Evolutionary conservation across 2,113 vertebrate genomes (phyloP), one percentile per base, ranked within the genome.

Genomic region (Polypterus senegalus): DNA sequence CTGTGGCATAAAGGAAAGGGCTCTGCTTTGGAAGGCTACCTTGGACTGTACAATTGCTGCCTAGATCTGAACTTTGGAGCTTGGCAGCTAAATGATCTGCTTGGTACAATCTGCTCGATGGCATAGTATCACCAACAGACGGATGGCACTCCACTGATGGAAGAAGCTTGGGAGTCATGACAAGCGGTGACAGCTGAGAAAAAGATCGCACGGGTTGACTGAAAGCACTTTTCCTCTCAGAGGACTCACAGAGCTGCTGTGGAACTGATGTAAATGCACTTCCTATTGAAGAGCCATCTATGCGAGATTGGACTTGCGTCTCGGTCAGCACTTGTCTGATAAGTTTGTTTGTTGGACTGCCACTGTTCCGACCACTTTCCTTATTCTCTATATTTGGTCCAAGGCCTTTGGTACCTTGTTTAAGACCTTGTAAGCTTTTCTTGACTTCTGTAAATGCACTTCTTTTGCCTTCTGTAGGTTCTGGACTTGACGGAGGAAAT

Each of bases 391-490:
- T 68, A 73, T 86, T 84, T 67, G 80, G 60, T 65, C 74, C 75
- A 48, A 80, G 74, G 70, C 67, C 76, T 61, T 84, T 81, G 70
- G 56, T 63, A 63, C 71, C 10, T 65, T 87, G 83, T 54, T 87
- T 88, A 57, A 81, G 72, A 66, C 71, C 74, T 68, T 88, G 87
- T 3, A 78, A 47, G 1, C 80, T 75, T 73, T 93, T 94, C 78
- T 91, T 94, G 69, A 97, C 94, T 71, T 97, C 94, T 8, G 92
- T 92, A 79, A 97, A 97, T 67, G 93, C 93, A 80, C 94, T 97
- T 67, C 91, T 83, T 66, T 97, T 97, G 47, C 77, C 83, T 67
- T 92, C 91, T 1, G 81, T 77, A 0, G 76, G 77, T 59, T 90
- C 91, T 0, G 89, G 77, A 53, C 81, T 78, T 10, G 89, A 82